Conservation (phyloP, 2,888 invertebrate species). For the Drosophila paramelanica region DNA sequence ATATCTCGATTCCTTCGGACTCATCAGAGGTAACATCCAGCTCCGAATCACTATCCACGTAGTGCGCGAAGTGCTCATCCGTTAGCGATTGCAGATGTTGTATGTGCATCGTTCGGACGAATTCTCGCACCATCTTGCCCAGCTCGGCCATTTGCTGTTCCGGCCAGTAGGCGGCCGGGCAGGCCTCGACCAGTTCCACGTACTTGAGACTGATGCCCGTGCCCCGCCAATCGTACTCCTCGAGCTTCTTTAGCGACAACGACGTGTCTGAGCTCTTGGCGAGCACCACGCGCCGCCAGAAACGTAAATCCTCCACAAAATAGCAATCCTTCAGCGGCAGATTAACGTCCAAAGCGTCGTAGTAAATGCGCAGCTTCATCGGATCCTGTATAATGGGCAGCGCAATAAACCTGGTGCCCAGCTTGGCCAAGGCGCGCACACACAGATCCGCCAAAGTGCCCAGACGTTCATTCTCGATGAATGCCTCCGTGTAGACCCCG, state of each 20-base stretch:
- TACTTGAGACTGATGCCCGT: conserved; percentile 74
- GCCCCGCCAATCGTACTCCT: conserved; percentile 72
- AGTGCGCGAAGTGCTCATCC: conserved; percentile 61
- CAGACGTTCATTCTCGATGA: conserved; percentile 60
- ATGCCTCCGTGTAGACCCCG: conserved; percentile 66
- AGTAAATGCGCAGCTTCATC: conserved; percentile 65
- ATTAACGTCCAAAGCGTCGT: conserved; percentile 72
- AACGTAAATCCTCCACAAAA: conserved; percentile 66
- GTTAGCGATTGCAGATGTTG: conserved; percentile 70
- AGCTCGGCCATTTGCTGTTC: conserved; percentile 66
- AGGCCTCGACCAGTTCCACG: conserved; percentile 76
- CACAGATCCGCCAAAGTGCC: conserved; percentile 72
- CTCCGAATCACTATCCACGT: conserved; percentile 47
- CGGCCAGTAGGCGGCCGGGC: conserved; percentile 74
- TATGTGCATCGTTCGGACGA: conserved; percentile 71
- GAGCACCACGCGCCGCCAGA: conserved; percentile 80
- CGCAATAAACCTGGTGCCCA: conserved; percentile 45
- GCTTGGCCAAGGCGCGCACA: conserved; percentile 65
- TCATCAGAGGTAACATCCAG: conserved; percentile 54
- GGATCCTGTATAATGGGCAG: conserved; percentile 47
- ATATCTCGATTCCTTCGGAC: conserved; percentile 35
- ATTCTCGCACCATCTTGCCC: conserved; percentile 58
- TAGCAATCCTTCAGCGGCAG: conserved; percentile 76
- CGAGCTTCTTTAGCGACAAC: conserved; percentile 46
- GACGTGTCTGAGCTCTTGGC: conserved; percentile 65